Base-by-base conservation (phyloP, 2,113 vertebrate species). In the Grus americana region DNA sequence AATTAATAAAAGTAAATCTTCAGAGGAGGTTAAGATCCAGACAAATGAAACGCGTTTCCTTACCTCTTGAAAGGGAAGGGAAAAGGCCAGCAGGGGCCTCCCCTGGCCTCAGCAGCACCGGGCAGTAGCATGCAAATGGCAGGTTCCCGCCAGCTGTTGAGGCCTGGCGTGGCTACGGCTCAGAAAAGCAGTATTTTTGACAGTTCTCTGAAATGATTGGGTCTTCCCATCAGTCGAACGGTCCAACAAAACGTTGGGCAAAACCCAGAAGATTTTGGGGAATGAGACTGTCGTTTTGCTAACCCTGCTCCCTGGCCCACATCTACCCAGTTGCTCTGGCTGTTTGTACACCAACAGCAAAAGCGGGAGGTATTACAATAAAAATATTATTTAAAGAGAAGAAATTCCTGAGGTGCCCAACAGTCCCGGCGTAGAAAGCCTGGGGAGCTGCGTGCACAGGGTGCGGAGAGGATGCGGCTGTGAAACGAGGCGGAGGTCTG, bases 371-470 rank as follows among this genome's bases (percentile, higher is more conserved):
- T 34, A 17, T 20, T 40, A 36, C 32, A 15, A 32, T 55, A 79
- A 79, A 86, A 38, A 9, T 4, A 1, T 6, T 19, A 34, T 19
- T 62, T 20, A 36, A 16, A 47, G 47, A 21, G 42, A 49, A 75
- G 14, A 34, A 59, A 34, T 8, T 2, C 6, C 12, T 15, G 32
- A 72, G 49, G 38, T 54, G 27, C 27, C 26, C 20, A 12, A 3
- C 23, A 18, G 61, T 2, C 6, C 21, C 0, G 0, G 15, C 11
- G 0, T 1, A 17, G n/a, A 27, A 22, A 12, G 34, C 20, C 10
- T 1, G 2, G 38, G 9, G 52, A 71, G 26, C 61, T n/a, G 22
- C 1, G 0, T 20, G n/a, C 17, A 1, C 0, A 1, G 18, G 21
- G 8, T 3, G 21, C 0, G 2, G 40, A 11, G n/a, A 6, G 11